phyloP scores from a whole-genome alignment of 2,797 vertebrate species.

The Poecilia gillii region DNA sequence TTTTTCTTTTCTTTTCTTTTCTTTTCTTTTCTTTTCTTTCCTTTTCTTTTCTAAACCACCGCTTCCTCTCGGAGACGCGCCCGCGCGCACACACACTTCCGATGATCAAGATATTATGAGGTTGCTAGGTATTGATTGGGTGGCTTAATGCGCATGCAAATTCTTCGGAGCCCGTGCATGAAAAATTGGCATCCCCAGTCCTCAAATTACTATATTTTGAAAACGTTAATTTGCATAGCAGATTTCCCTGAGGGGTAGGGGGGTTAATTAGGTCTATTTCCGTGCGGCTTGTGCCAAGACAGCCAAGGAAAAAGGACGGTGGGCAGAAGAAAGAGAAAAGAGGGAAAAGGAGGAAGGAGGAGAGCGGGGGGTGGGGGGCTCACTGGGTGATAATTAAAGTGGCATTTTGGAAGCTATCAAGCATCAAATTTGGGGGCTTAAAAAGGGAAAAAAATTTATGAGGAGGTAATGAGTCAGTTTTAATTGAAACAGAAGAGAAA shows the following conservation, averaged over 20 bases:
- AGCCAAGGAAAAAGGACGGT: constrained; percentile 60
- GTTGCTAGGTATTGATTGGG: constrained; percentile 68
- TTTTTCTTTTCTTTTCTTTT: too few relatives aligned
- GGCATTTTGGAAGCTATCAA: constrained; percentile 92
- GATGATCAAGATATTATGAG: constrained; percentile 84
- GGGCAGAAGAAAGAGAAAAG: constrained; percentile 28
- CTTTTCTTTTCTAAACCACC: not conserved
- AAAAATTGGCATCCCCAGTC: constrained; percentile 96
- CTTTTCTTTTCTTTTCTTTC: too few relatives aligned
- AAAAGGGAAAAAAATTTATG: constrained; percentile 78
- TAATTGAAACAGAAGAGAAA: constrained; percentile 99
- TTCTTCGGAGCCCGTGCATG: constrained; percentile 75
- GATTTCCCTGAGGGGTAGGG: constrained; percentile 94
- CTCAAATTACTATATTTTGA: constrained; percentile 99
- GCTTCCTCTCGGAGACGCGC: not conserved
- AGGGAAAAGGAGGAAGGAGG: constrained; percentile 12
- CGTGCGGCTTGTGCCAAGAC: constrained; percentile 90
- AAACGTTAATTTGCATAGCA: constrained; percentile 98
- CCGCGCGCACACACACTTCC: constrained; percentile 58
- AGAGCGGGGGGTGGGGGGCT: constrained; percentile 8
- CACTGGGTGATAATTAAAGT: constrained; percentile 90
- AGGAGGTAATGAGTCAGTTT: constrained; percentile 98
- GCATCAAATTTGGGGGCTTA: constrained; percentile 90
- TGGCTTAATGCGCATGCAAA: constrained; percentile 86
- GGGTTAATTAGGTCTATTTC: constrained; percentile 99